phyloP scores from a whole-genome alignment of 92 coral and sea anemone genomes.

The Palythoa heliodiscus region DNA sequence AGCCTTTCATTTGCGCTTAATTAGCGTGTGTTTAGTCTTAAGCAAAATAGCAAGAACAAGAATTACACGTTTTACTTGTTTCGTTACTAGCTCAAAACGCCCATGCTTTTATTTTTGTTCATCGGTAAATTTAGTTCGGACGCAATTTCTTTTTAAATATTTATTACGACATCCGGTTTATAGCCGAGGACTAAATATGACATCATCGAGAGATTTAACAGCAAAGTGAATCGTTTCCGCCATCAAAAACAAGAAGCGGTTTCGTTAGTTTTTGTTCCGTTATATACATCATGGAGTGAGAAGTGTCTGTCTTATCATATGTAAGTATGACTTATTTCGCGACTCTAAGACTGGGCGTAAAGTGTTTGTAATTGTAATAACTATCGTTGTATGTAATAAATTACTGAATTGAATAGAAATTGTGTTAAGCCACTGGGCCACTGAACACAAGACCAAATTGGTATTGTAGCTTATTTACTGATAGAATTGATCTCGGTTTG shows the following conservation, averaged over 20 bases:
- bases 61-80: background rate
- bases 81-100: background rate
- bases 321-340: background rate
- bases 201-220: conserved; percentile 14
- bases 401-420: background rate
- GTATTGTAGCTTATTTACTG: background rate
- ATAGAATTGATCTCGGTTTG: background rate
- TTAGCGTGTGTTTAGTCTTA: background rate
- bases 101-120: background rate
- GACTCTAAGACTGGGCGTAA: background rate
- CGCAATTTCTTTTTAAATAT: conserved; percentile 14
- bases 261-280: background rate
- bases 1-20: background rate
- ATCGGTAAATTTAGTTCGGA: conserved; percentile 9
- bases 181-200: background rate
- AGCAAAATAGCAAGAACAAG: background rate
- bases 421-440: background rate
- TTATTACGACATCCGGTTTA: conserved; percentile 11
- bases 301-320: background rate
- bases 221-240: background rate
- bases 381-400: background rate
- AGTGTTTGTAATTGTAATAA: background rate
- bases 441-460: background rate
- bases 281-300: conserved; percentile 17
- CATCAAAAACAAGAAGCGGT: background rate